Evolutionary conservation across 2,797 vertebrate species (phyloP).

Genomic region (Enteromius radiatus): DNA sequence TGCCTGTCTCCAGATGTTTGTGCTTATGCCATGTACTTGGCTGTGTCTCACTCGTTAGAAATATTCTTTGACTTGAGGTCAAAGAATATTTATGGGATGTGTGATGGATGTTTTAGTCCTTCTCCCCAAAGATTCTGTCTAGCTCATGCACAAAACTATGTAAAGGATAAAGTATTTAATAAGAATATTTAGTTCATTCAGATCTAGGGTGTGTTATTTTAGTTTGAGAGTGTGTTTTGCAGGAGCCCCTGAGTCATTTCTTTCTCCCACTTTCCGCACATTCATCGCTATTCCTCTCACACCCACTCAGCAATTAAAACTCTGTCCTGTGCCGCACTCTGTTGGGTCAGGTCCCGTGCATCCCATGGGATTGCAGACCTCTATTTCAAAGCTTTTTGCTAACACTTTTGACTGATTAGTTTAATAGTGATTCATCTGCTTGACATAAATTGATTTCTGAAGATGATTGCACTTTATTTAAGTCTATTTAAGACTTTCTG

Average conservation of each 20-base stretch:
- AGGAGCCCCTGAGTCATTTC: neutral
- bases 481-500: neutral
- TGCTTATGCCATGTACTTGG: neutral
- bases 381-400: neutral
- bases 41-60: neutral
- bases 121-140: neutral
- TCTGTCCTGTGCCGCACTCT: neutral
- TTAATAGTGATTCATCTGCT: neutral
- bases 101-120: neutral
- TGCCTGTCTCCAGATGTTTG: conserved; percentile 16
- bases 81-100: neutral
- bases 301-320: neutral
- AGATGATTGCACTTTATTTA: neutral
- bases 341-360: neutral
- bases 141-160: neutral
- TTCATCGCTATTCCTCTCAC: neutral
- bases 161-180: too few relatives aligned
- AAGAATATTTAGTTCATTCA: too few relatives aligned
- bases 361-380: conserved; percentile 3
- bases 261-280: neutral
- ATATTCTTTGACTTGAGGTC: neutral
- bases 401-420: neutral
- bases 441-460: neutral
- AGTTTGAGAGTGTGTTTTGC: neutral
- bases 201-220: too few relatives aligned